Evolutionary conservation across 2,888 invertebrate species (phyloP).

Genomic region (Fragum fragum): DNA sequence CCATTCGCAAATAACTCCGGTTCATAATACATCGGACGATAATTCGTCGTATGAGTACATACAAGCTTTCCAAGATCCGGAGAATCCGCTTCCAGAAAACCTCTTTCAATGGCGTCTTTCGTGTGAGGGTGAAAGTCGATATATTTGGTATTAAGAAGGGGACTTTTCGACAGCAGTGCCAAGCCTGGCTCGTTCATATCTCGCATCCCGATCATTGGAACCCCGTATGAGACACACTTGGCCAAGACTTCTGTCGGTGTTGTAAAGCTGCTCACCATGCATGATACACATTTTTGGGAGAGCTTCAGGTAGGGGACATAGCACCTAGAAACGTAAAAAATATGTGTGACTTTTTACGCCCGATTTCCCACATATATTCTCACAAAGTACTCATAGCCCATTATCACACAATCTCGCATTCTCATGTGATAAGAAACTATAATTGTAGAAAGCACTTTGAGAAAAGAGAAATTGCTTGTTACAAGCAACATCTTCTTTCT

Average conservation of each 20-base stretch:
- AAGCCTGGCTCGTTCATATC: constrained; percentile 50
- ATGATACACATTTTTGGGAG: constrained; percentile 46
- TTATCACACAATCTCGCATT: no score
- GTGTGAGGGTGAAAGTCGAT: constrained; percentile 45
- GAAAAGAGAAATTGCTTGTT: no score
- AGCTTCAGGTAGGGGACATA: constrained; percentile 21
- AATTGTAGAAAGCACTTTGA: no score
- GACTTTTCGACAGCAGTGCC: constrained; percentile 46
- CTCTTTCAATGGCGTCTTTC: constrained; percentile 44
- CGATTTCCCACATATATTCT: no score
- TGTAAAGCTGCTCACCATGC: constrained; percentile 19
- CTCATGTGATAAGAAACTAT: no score
- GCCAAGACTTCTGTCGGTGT: neutral
- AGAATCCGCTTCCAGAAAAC: constrained; percentile 46
- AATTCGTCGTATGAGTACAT: constrained; percentile 44
- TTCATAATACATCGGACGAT: constrained; percentile 31
- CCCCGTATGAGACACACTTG: constrained; percentile 39
- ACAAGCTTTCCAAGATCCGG: constrained; percentile 48
- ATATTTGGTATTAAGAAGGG: constrained; percentile 38
- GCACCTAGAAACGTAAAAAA: constrained; percentile 10
- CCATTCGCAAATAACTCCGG: constrained; percentile 19
- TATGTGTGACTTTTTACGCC: no score
- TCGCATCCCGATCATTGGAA: constrained; percentile 28
- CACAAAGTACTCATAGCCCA: no score
- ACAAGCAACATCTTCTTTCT: no score